phyloP scores from a whole-genome alignment of 2,797 vertebrate genomes.

The Anabacerthia variegaticeps region DNA sequence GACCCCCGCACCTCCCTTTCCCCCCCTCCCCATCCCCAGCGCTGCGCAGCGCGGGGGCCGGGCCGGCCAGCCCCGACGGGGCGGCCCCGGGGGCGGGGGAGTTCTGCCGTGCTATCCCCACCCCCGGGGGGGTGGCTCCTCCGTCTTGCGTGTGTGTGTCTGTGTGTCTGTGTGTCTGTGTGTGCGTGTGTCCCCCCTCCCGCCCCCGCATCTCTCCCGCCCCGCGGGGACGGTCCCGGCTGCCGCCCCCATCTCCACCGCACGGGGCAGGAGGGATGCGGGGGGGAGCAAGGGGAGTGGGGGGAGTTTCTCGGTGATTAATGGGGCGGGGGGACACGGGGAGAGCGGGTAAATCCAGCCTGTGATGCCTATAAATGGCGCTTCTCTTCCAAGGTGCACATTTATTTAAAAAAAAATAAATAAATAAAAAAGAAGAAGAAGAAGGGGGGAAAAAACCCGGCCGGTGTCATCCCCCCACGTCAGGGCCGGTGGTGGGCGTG shows the following conservation, averaged over 20 bases:
- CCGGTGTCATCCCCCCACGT: constrained; percentile 82
- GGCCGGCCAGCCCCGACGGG: constrained; percentile 1
- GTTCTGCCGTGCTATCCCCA: constrained; percentile 51
- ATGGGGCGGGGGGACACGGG: constrained; percentile 9
- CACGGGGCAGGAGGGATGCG: neutral
- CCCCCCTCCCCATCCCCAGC: neutral
- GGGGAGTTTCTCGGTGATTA: constrained; percentile 24
- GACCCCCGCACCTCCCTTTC: neutral
- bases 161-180: neutral
- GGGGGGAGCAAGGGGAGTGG: neutral
- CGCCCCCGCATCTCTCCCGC: neutral
- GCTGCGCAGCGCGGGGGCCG: constrained; percentile 16
- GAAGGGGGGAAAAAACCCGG: constrained; percentile 50
- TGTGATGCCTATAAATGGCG: constrained; percentile 77
- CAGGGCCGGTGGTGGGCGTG: constrained; percentile 85
- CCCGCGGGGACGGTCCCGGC: neutral
- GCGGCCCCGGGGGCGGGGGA: constrained; percentile 3
- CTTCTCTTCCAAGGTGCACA: constrained; percentile 72
- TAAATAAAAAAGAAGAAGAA: constrained; percentile 53
- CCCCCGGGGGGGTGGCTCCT: constrained; percentile 48
- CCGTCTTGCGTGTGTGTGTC: neutral
- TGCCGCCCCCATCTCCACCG: neutral
- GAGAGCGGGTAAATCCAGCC: constrained; percentile 60
- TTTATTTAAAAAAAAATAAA: neutral
- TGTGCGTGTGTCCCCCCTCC: neutral